phyloP scores from a whole-genome alignment of 2,797 vertebrate species.

The Hemitrygon akajei region DNA sequence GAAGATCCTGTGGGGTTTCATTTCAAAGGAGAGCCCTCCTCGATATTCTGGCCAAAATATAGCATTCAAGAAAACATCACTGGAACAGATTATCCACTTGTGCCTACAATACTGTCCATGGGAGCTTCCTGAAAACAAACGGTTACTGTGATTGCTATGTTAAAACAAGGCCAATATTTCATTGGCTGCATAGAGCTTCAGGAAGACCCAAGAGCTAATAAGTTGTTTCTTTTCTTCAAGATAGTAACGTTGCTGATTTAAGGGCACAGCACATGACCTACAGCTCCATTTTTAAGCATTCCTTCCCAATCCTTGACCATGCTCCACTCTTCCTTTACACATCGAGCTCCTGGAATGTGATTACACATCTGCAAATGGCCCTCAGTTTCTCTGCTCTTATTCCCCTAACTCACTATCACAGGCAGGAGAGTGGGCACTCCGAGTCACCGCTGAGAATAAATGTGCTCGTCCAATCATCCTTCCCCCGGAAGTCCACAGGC shows the following conservation, averaged over 20 bases:
- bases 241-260: background rate
- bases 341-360: background rate
- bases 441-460: background rate
- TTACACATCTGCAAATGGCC: background rate
- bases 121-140: too few species aligned
- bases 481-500: background rate
- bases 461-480: background rate
- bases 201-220: too few species aligned
- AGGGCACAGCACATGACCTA: background rate
- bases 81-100: too few species aligned
- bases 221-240: too few species aligned
- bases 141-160: too few species aligned
- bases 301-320: background rate
- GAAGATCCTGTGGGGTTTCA: too few species aligned
- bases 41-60: too few species aligned
- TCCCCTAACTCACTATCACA: background rate
- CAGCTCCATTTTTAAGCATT: background rate
- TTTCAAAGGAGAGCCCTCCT: too few species aligned
- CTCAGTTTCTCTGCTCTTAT: background rate
- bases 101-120: too few species aligned
- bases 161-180: too few species aligned
- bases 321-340: background rate
- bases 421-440: background rate
- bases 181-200: too few species aligned
- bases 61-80: too few species aligned